Base-by-base conservation (phyloP, 2,797 vertebrate species). In the Phalloptychus januarius region DNA sequence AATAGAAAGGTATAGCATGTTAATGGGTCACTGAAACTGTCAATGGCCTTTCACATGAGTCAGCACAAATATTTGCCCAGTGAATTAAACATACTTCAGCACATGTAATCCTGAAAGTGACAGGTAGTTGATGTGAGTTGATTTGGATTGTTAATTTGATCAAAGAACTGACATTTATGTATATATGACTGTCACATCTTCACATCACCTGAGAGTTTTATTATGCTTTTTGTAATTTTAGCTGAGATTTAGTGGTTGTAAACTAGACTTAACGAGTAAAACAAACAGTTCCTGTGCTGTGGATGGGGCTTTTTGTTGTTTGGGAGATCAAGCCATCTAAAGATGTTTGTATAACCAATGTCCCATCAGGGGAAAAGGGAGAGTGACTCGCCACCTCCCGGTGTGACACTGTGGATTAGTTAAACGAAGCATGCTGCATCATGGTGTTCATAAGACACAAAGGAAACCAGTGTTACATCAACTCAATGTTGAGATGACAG, bases 21-120 rank as follows among this genome's bases (percentile, higher is more conserved):
- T 94, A 95, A 95, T 95, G 93, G 94, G 90, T 94, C 93, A 85
- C 89, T 94, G 94, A 92, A 92, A 92, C 91, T 93, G 90, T 96
- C 93, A 96, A 96, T 95, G 87, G 93, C 87, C 84, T 83, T 88
- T 95, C 93, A 91, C 95, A 95, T 95, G 93, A 93, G 92, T 87
- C 85, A 94, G 90, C 86, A 93, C 95, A 96, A 97, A 97, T 95
- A 96, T 95, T 96, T 96, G 92, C 91, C 83, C 92, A 95, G 88
- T 80, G 90, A 94, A 93, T 94, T 90, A 86, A 65, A 92, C 71
- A 83, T 83, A 83, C 87, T 87, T 79, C 69, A 54, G 70, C 73
- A 78, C 83, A 88, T 72, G 20, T 78, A 85, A 72, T 85, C 63
- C 56, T 63, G 67, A 74, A 80, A 72, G 69, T 74, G 81, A 85